Evolutionary conservation across 2,888 invertebrate genomes (phyloP).

Genomic region (Clostera curtula): DNA sequence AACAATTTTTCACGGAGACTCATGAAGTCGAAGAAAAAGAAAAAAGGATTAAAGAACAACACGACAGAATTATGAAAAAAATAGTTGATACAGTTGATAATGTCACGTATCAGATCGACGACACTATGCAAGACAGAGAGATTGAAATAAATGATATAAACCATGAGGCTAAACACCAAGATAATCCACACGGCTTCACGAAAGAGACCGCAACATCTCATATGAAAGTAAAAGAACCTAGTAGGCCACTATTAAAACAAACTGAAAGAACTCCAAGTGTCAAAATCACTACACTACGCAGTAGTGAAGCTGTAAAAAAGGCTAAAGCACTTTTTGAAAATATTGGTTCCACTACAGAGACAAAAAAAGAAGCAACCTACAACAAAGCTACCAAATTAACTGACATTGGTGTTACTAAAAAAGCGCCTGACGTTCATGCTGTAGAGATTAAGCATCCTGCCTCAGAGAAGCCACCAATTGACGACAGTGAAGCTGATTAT

Average conservation of each 20-base stretch:
- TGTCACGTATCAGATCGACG: slow-evolving; percentile 23
- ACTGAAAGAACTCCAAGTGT: slow-evolving; percentile 36
- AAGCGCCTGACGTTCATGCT: slow-evolving; percentile 37
- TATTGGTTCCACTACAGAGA: slow-evolving; percentile 61
- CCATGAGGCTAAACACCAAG: slow-evolving; percentile 16
- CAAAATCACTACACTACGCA: slow-evolving; percentile 65
- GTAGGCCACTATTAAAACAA: slow-evolving; percentile 31
- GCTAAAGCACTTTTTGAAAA: slow-evolving; percentile 83
- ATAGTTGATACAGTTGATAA: slow-evolving; percentile 42
- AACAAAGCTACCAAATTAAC: slow-evolving; percentile 55
- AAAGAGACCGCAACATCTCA: slow-evolving; percentile 42
- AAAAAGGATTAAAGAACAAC: slow-evolving; percentile 55
- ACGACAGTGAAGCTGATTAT: slow-evolving; percentile 33
- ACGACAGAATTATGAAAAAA: slow-evolving; percentile 58
- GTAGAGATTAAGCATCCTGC: slow-evolving; percentile 34
- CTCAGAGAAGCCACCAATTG: slow-evolving; percentile 33
- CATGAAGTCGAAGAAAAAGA: slow-evolving; percentile 50
- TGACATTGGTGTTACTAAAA: slow-evolving; percentile 64
- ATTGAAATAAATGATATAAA: slow-evolving; percentile 12
- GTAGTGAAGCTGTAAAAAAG: slow-evolving; percentile 79
- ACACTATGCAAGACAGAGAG: slow-evolving; percentile 15
- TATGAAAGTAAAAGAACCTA: slow-evolving; percentile 34
- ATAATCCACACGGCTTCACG: slow-evolving; percentile 27
- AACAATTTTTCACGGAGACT: slow-evolving; percentile 62
- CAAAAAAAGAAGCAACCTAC: slow-evolving; percentile 33